Evolutionary conservation across 30 jellyfish, hydroid and myxozoan species (phyloP).

Genomic region (Clytia hemisphaerica): DNA sequence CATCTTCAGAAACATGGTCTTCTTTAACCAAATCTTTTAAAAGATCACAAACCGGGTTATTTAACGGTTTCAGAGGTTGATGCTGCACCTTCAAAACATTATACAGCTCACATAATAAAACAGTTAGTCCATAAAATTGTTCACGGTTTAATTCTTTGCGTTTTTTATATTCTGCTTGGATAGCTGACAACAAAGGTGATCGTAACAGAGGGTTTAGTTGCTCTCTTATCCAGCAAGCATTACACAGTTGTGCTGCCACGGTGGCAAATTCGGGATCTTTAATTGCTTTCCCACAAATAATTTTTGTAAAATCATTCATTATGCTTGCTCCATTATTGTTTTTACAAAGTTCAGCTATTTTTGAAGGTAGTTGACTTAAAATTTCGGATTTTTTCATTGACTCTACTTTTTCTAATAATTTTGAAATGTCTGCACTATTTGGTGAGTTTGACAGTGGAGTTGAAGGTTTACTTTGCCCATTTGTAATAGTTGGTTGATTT

Average conservation of each 20-base stretch:
- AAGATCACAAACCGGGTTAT: constrained; percentile 39
- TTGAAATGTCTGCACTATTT: too few relatives aligned
- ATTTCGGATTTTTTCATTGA: constrained; percentile 2
- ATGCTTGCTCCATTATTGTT: too few relatives aligned
- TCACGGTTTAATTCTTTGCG: constrained; percentile 36
- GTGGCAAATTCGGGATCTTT: constrained; percentile 18
- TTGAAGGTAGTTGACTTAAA: constrained; percentile 3
- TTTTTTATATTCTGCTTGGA: constrained; percentile 36
- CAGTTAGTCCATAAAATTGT: constrained; percentile 21
- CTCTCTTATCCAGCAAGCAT: not conserved
- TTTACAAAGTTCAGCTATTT: not conserved
- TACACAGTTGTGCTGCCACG: constrained; percentile 15
- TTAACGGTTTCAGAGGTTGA: constrained; percentile 40
- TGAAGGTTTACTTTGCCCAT: too few relatives aligned
- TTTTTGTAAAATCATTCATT: constrained; percentile 6
- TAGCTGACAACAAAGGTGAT: constrained; percentile 25
- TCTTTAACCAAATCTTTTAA: constrained; percentile 34
- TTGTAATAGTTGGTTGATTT: too few relatives aligned
- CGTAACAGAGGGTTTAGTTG: constrained; percentile 11
- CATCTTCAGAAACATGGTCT: constrained; percentile 7
- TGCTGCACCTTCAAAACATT: constrained; percentile 15
- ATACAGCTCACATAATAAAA: constrained; percentile 53
- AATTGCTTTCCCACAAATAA: constrained; percentile 18
- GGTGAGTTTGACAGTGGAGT: too few relatives aligned
- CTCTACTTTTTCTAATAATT: not conserved